Percentiles rank a stretch among this genome's conserved stretches.
Conservation (phyloP, 2,797 vertebrate genomes). For the Lacerta bilineata region DNA sequence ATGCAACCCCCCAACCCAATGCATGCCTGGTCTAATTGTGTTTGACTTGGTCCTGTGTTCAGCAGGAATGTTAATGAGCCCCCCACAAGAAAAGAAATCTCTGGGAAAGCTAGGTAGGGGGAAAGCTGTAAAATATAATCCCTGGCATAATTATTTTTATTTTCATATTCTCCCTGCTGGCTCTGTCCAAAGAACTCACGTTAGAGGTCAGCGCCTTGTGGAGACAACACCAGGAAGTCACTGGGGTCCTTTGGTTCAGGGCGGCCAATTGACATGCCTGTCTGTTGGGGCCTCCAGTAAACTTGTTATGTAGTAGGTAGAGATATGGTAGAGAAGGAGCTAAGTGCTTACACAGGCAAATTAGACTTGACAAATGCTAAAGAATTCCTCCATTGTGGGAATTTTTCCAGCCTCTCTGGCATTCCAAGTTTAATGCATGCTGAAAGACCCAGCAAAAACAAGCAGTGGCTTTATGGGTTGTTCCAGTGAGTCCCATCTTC, state of each 20-base stretch:
- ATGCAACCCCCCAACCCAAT: neutral
- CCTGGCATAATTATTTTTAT: constrained; percentile 32
- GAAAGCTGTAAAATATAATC: constrained; percentile 23
- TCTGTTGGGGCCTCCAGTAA: constrained; percentile 29
- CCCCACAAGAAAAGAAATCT: constrained; percentile 57
- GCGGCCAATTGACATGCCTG: constrained; percentile 33
- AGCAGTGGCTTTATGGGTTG: neutral
- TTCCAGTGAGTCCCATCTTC: neutral
- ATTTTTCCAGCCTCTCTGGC: constrained; percentile 26
- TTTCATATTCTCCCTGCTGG: constrained; percentile 9
- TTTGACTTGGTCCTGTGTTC: fast-evolving
- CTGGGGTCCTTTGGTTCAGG: constrained; percentile 6
- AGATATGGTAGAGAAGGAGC: constrained; percentile 24
- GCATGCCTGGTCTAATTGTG: fast-evolving
- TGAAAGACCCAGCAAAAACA: constrained; percentile 30
- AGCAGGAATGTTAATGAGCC: constrained; percentile 47
- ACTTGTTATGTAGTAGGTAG: constrained; percentile 36
- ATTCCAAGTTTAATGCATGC: neutral
- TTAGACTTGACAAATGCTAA: constrained; percentile 62
- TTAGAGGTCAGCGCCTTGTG: neutral
- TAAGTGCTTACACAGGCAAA: neutral
- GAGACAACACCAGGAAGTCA: constrained; percentile 1
- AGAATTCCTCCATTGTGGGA: constrained; percentile 48
- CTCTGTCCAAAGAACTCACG: neutral
- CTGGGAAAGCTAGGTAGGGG: constrained; percentile 44